Conservation (phyloP, 2,888 invertebrate species). For the Odontocerum albicorne region DNA sequence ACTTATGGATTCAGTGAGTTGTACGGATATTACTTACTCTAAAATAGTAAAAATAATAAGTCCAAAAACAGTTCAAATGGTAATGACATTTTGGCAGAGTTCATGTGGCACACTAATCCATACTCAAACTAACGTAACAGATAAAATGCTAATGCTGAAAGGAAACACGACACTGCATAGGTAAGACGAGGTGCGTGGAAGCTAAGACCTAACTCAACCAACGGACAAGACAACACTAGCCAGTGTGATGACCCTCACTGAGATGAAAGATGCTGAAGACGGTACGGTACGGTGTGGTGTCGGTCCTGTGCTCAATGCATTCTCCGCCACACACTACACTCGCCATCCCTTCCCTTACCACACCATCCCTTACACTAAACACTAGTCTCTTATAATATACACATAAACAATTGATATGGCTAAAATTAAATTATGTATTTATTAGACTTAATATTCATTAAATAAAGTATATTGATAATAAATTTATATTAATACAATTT, state of each 20-base stretch:
- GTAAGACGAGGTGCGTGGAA: too few species aligned
- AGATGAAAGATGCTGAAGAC: too few species aligned
- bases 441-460: constrained; percentile 42
- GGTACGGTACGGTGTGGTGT: too few species aligned
- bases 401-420: constrained; percentile 53
- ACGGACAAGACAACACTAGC: too few species aligned
- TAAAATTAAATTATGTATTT: constrained; percentile 61
- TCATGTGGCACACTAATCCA: constrained; percentile 57
- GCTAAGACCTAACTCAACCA: too few species aligned
- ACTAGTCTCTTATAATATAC: constrained; percentile 54
- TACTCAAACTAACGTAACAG: too few species aligned
- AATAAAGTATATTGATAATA: constrained; percentile 38
- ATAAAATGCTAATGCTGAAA: too few species aligned
- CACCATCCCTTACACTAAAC: constrained; percentile 34
- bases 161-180: too few species aligned
- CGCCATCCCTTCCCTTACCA: too few species aligned
- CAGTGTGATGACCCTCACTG: too few species aligned
- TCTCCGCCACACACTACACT: too few species aligned
- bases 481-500: constrained; percentile 37
- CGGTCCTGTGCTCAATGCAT: too few species aligned
- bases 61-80: constrained; percentile 41
- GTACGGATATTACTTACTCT: constrained; percentile 7
- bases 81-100: constrained; percentile 62
- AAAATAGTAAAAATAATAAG: constrained; percentile 22
- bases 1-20: background rate